phyloP scores from a whole-genome alignment of 1,140 invertebrate species.

The Leptopilina clavipes region DNA sequence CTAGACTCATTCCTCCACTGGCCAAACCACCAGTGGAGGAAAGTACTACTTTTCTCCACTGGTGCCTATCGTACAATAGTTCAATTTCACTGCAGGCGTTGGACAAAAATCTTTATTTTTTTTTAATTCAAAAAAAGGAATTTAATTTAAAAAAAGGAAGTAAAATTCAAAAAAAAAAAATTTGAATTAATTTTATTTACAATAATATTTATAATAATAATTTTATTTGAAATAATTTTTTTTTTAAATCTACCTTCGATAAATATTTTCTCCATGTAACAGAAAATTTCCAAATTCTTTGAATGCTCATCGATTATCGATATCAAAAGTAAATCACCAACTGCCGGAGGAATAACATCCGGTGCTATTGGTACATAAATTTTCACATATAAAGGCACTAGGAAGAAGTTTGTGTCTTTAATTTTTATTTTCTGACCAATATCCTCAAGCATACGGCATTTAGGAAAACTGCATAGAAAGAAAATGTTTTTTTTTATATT shows the following conservation, averaged over 20 bases:
- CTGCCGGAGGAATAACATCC: neutral
- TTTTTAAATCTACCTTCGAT: neutral
- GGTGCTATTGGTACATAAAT: neutral
- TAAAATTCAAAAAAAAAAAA: too few species aligned
- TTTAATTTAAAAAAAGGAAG: too few species aligned
- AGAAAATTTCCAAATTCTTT: neutral
- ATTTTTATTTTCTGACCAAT: neutral
- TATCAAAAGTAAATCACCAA: neutral
- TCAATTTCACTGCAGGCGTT: too few species aligned
- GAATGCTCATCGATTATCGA: neutral
- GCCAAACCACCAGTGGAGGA: too few species aligned
- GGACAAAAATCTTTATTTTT: too few species aligned
- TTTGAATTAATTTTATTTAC: neutral
- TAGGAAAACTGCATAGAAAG: neutral
- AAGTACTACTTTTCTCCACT: too few species aligned
- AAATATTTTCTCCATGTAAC: neutral
- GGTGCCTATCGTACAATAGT: too few species aligned
- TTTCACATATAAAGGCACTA: slow-evolving; percentile 24
- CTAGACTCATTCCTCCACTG: too few species aligned
- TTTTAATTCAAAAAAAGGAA: too few species aligned
- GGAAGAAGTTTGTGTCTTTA: neutral
- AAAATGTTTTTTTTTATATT: neutral
- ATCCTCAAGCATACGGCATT: neutral
- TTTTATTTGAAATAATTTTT: neutral
- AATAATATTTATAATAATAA: neutral